Percentiles rank a stretch among this genome's conserved stretches.
Evolutionary conservation across 92 coral and sea anemone species (phyloP).

Genomic region (Virgularia gustaviana): DNA sequence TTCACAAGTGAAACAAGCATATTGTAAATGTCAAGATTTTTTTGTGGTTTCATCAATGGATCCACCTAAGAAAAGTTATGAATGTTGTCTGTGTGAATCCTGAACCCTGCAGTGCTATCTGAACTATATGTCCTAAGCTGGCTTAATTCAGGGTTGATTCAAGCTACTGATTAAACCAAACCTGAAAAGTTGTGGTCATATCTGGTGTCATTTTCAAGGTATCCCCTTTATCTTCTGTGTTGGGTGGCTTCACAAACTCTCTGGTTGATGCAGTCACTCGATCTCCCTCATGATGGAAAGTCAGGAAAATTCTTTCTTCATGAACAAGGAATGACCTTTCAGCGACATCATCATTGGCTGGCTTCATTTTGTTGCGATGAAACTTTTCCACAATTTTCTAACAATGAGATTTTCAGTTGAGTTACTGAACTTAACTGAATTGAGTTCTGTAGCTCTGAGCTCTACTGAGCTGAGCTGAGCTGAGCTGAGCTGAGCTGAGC

Average conservation of each 20-base stretch:
- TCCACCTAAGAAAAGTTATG: conserved; percentile 63
- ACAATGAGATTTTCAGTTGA: not conserved
- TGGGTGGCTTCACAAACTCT: conserved; percentile 90
- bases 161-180: conserved; percentile 26
- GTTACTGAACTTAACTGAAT: not conserved
- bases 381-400: conserved; percentile 96
- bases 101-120: too few relatives aligned
- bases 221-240: conserved; percentile 85
- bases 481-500: not conserved
- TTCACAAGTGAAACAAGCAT: conserved; percentile 83
- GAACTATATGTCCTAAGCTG: not conserved
- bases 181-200: conserved; percentile 99
- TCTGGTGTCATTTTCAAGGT: conserved; percentile 91
- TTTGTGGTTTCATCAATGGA: conserved; percentile 86
- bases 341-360: conserved; percentile 92
- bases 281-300: conserved; percentile 90
- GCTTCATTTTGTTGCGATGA: conserved; percentile 71
- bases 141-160: not conserved
- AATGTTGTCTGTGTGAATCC: not conserved
- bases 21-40: conserved; percentile 76
- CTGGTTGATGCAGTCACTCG: conserved; percentile 95
- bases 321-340: conserved; percentile 81
- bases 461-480: not conserved
- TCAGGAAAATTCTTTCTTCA: conserved; percentile 85
- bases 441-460: not conserved